Evolutionary conservation across 2,113 vertebrate genomes (phyloP).

Genomic region (Columbina picui): DNA sequence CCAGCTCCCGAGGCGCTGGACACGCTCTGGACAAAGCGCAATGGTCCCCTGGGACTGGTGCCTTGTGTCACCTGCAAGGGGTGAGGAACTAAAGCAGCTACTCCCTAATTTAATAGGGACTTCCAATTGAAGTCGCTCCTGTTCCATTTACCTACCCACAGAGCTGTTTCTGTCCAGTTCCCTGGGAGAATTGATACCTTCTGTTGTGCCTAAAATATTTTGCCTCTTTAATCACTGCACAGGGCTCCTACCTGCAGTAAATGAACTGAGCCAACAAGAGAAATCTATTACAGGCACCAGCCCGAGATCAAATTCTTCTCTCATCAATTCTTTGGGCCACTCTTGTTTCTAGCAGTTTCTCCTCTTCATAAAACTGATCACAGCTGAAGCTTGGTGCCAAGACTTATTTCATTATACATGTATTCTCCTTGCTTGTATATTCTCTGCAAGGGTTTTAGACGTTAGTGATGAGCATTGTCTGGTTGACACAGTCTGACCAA

Average conservation of each 20-base stretch:
- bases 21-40: no score
- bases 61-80: not conserved
- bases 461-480: conserved; percentile 26
- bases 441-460: not conserved
- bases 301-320: not conserved
- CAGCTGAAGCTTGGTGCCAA: conserved; percentile 17
- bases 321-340: conserved; percentile 23
- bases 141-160: not conserved
- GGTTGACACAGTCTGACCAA: conserved; percentile 26
- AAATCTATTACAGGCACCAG: conserved; percentile 3
- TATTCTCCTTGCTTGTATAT: not conserved
- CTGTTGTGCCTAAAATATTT: conserved; percentile 32
- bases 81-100: not conserved
- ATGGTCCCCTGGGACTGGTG: not conserved
- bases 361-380: conserved; percentile 34
- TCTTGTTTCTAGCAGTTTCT: conserved; percentile 19
- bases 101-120: not conserved
- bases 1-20: not conserved
- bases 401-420: conserved; percentile 36
- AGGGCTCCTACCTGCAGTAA: conserved; percentile 12
- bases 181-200: not conserved
- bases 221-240: conserved; percentile 6
- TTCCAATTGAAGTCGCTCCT: not conserved
- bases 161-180: conserved; percentile 14
- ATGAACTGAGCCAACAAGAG: not conserved